phyloP scores from a whole-genome alignment of 2,113 vertebrate genomes.

The Myanophis thanlyinensis region DNA sequence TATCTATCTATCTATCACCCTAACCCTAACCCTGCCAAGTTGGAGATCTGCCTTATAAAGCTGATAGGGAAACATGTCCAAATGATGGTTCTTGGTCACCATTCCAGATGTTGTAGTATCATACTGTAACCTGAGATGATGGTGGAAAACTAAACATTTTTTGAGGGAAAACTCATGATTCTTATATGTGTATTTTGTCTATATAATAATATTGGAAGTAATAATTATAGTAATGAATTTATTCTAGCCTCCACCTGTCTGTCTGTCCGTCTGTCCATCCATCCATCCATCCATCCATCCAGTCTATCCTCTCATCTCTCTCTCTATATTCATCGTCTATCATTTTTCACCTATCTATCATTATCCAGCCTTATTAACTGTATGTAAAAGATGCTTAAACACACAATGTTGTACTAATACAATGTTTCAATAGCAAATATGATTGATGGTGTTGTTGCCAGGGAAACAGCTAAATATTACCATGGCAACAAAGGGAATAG shows the following conservation, averaged over 20 bases:
- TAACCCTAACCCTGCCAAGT: background rate
- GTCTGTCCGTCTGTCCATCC: too few relatives aligned
- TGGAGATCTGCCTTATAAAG: background rate
- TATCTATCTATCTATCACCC: too few relatives aligned
- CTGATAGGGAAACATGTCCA: background rate
- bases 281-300: too few relatives aligned
- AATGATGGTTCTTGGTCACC: background rate
- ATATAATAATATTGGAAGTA: background rate
- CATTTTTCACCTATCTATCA: background rate
- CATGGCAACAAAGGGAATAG: background rate
- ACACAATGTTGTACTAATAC: background rate
- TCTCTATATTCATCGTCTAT: too few relatives aligned
- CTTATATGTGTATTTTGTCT: background rate
- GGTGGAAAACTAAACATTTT: background rate
- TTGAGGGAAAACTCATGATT: background rate
- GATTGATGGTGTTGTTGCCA: background rate
- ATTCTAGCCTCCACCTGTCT: background rate
- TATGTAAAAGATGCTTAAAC: background rate
- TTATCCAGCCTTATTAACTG: background rate
- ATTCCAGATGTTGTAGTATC: background rate
- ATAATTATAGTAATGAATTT: background rate
- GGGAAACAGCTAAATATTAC: constrained; percentile 1
- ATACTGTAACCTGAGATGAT: background rate
- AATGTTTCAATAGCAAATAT: background rate
- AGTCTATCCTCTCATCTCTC: too few relatives aligned